phyloP scores from a whole-genome alignment of 2,113 vertebrate species.

The Platichthys flesus region DNA sequence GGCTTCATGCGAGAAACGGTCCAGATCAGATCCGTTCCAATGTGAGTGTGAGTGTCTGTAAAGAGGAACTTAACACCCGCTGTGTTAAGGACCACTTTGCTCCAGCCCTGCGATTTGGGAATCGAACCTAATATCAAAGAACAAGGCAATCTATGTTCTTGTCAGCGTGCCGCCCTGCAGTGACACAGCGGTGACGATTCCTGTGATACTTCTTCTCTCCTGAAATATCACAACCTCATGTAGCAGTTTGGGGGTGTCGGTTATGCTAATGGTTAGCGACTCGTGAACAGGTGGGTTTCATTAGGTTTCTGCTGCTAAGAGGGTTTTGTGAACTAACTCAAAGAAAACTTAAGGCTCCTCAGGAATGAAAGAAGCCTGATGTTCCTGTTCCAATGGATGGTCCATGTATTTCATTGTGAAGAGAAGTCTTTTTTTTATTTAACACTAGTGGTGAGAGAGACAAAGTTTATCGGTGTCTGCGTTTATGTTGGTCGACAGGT shows the following conservation, averaged over 20 bases:
- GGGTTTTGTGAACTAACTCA: not conserved
- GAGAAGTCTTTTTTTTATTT: not conserved
- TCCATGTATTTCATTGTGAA: not conserved
- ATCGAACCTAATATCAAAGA: slow-evolving; percentile 5
- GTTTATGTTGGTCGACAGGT: too few species aligned
- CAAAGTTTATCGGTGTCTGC: not conserved
- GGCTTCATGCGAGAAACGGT: too few species aligned
- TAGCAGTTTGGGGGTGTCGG: not conserved
- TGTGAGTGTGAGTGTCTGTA: too few species aligned
- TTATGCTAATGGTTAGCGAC: not conserved
- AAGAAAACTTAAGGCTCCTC: not conserved
- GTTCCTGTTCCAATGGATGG: not conserved
- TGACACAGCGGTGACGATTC: slow-evolving; percentile 2
- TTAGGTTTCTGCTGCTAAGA: not conserved
- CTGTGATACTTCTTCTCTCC: not conserved
- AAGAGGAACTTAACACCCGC: not conserved
- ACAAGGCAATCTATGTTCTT: not conserved
- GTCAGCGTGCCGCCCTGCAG: not conserved
- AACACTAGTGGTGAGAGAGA: not conserved
- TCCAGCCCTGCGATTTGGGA: not conserved
- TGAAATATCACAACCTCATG: not conserved
- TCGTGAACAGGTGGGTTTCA: slow-evolving; percentile 1
- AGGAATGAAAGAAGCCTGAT: not conserved
- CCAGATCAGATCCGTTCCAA: too few species aligned
- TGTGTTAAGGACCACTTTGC: not conserved